phyloP scores from a whole-genome alignment of 2,888 invertebrate genomes.

The Volucella bombylans region DNA sequence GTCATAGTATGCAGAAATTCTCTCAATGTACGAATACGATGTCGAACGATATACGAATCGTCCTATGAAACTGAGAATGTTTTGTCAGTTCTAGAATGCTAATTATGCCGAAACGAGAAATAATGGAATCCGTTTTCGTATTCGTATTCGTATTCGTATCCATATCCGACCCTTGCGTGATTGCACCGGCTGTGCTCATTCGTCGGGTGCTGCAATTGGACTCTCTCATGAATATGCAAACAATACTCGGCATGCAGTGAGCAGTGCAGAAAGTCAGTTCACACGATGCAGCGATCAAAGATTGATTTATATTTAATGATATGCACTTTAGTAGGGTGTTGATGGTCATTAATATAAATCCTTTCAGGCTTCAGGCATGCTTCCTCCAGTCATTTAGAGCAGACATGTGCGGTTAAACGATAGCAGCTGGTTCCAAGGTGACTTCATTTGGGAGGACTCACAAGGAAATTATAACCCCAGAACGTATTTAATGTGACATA shows the following conservation, averaged over 20 bases:
- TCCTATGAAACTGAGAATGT: slow-evolving; percentile 45
- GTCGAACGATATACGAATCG: not conserved
- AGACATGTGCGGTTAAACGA: not conserved
- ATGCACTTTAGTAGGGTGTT: slow-evolving; percentile 53
- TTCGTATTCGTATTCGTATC: no score
- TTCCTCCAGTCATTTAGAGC: not conserved
- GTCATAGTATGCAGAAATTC: slow-evolving; percentile 55
- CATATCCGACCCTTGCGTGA: slow-evolving; percentile 57
- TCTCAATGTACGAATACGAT: slow-evolving; percentile 32
- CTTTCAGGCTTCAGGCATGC: slow-evolving; percentile 18
- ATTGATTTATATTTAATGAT: slow-evolving; percentile 68
- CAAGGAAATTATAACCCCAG: no score
- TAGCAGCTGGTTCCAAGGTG: slow-evolving; percentile 25
- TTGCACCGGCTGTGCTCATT: slow-evolving; percentile 40
- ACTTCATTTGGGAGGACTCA: not conserved
- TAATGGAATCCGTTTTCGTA: slow-evolving; percentile 17
- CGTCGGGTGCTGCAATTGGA: not conserved
- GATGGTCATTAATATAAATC: slow-evolving; percentile 63
- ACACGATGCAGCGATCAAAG: slow-evolving; percentile 43
- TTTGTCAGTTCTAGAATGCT: slow-evolving; percentile 69
- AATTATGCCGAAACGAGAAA: slow-evolving; percentile 56
- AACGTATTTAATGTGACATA: no score
- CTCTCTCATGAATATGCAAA: slow-evolving; percentile 57
- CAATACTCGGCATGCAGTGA: not conserved
- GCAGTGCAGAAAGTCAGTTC: slow-evolving; percentile 21